A percentile compares a stretch with the other conserved stretches of the same genome.
phyloP scores from a whole-genome alignment of 2,113 vertebrate genomes.

The Eulacestoma nigropectus region DNA sequence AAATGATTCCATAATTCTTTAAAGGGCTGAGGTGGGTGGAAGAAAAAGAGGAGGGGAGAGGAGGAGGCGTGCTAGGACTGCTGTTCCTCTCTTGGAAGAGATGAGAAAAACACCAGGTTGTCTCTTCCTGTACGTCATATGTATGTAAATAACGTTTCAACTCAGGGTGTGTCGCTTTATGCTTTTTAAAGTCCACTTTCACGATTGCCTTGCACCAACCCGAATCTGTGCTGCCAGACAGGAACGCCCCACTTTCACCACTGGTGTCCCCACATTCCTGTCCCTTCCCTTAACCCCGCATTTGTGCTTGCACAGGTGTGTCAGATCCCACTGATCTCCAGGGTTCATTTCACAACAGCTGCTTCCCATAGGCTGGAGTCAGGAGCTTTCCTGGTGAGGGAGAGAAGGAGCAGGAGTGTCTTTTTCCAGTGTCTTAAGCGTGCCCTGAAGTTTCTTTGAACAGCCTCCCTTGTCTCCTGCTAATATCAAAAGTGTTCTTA shows the following conservation, averaged over 20 bases:
- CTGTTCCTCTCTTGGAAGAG: not conserved
- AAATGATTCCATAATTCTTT: not conserved
- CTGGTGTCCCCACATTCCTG: not conserved
- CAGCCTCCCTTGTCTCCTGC: not conserved
- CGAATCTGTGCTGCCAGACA: not conserved
- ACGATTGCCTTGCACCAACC: not conserved
- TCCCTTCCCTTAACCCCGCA: not conserved
- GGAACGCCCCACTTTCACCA: not conserved
- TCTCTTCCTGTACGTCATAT: not conserved
- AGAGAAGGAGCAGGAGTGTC: not conserved
- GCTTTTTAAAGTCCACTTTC: not conserved
- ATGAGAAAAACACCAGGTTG: not conserved
- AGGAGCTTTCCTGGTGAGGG: not conserved
- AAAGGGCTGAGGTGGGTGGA: not conserved
- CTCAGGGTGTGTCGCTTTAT: not conserved
- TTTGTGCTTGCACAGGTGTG: fast-evolving
- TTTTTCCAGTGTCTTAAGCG: not conserved
- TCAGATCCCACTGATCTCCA: not conserved
- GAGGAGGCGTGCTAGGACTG: not conserved
- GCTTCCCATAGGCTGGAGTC: not conserved
- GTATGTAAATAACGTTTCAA: not conserved
- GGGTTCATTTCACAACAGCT: not conserved
- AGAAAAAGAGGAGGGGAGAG: too few species aligned
- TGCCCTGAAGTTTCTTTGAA: not conserved
- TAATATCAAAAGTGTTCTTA: slow-evolving; percentile 35